Conservation (phyloP, 2,888 invertebrate genomes). For the Agrilus cyanescens region DNA sequence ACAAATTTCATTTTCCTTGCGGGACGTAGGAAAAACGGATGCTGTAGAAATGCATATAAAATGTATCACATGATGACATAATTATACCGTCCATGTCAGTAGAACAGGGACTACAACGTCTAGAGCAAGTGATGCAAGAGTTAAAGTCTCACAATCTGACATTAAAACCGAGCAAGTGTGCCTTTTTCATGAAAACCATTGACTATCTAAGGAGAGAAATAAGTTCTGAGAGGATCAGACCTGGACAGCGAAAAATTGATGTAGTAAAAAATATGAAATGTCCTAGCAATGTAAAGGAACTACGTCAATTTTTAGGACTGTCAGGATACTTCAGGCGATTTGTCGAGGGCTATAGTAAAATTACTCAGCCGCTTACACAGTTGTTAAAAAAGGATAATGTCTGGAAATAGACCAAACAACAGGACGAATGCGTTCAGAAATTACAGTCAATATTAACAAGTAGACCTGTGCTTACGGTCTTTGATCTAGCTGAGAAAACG, state of each 20-base stretch:
- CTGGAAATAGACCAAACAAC: constrained; percentile 7
- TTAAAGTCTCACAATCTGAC: constrained; percentile 12
- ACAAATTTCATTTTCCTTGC: too few species aligned
- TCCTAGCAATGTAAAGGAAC: constrained; percentile 13
- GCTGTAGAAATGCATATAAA: constrained; percentile 1
- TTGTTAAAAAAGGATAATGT: constrained; percentile 2
- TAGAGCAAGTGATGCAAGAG: constrained; percentile 8
- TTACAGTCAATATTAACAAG: constrained; percentile 7
- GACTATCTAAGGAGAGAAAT: constrained; percentile 17
- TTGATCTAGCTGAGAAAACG: constrained; percentile 4
- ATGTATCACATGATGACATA: constrained; percentile 10
- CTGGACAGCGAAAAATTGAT: constrained; percentile 12
- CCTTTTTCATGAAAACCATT: constrained; percentile 12
- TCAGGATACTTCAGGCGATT: constrained; percentile 15
- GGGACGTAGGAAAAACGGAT: too few species aligned
- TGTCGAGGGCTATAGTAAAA: constrained; percentile 11
- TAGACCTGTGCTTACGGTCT: constrained; percentile 10
- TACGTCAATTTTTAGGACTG: constrained; percentile 16
- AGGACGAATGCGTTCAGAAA: constrained; percentile 4
- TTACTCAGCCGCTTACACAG: constrained; percentile 13
- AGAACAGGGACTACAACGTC: constrained; percentile 8
- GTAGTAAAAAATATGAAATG: constrained; percentile 11
- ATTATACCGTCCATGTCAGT: constrained; percentile 6
- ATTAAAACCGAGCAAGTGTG: constrained; percentile 14
- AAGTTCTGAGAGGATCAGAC: constrained; percentile 13